Evolutionary conservation across 2,888 invertebrate genomes (phyloP).

Genomic region (Urechis unicinctus): DNA sequence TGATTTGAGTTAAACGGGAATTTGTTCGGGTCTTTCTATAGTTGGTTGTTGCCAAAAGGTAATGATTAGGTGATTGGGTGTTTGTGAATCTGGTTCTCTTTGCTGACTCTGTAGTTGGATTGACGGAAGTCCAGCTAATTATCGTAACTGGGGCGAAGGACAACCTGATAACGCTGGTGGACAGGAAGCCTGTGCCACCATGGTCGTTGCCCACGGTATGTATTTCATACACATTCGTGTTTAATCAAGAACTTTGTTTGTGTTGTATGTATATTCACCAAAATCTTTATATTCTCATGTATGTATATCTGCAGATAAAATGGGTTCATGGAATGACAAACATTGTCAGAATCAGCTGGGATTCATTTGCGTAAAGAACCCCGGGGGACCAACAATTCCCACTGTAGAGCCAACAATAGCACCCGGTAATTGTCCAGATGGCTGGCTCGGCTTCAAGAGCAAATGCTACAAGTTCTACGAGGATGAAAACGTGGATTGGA

Average conservation of each 20-base stretch:
- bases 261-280: background rate
- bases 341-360: constrained; percentile 26
- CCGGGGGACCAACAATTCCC: constrained; percentile 16
- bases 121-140: constrained; percentile 26
- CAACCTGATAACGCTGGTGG: constrained; percentile 26
- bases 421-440: constrained; percentile 28
- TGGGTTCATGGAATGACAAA: constrained; percentile 28
- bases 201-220: constrained; percentile 22
- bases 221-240: too few species aligned
- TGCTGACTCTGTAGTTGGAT: constrained; percentile 32
- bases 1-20: too few species aligned
- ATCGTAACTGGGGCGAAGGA: constrained; percentile 26
- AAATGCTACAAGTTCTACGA: constrained; percentile 27
- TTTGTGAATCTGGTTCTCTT: constrained; percentile 28
- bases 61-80: too few species aligned
- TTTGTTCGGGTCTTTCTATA: too few species aligned
- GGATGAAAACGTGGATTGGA: constrained; percentile 23
- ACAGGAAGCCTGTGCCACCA: constrained; percentile 36
- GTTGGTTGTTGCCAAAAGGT: too few species aligned
- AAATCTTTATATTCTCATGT: background rate
- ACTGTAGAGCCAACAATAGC: constrained; percentile 9
- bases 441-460: constrained; percentile 24
- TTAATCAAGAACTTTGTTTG: too few species aligned
- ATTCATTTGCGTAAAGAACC: constrained; percentile 28
- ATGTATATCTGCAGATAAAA: background rate